Evolutionary conservation across 1,140 invertebrate genomes (phyloP), one percentile per base, ranked within the genome.

Genomic region (Conus betulinus): DNA sequence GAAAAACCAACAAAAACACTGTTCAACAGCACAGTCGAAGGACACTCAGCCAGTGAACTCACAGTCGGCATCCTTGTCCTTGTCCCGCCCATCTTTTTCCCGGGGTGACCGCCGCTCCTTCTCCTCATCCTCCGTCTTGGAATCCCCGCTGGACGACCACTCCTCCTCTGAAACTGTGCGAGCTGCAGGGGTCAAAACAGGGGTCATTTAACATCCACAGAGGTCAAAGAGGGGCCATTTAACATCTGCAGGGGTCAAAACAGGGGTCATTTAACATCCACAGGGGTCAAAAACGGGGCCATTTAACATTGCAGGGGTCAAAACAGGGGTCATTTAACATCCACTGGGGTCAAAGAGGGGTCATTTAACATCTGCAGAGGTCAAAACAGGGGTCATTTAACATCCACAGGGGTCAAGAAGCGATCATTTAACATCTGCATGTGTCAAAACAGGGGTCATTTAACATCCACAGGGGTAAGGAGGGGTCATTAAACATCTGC

Each of bases 11-110:
- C 8, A 60, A 60, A 60, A 5, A 60, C 8, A 2, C 57, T 60
- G 57, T 60, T 60, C 57, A 1, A 60, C 57, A 60, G 15, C 57
- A 60, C 15, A 8, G 8, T 15, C 57, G 57, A 60, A 60, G 15
- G 15, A 60, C 8, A 60, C 39, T 3, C 57, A 60, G 57, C 8
- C 57, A 60, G 15, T 11, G 57, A 60, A 96, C 95, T 94, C 95
- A 98, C 97, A 97, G 97, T 98, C 97, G 95, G 95, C 93, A 85
- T 96, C 98, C 96, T 98, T 98, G 92, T 98, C 98, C 93, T 98
- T 98, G 90, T 98, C 98, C 95, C 97, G 97, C 87, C 97, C 96
- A 90, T 96, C 96, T 92, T 96, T 96, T 82, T 95, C 95, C 87
- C 93, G 90, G 11, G 93, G 93, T 23, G 93, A 95, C 60, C 93